Evolutionary conservation across 2,888 invertebrate genomes (phyloP), one percentile per base, ranked within the genome.

Genomic region (Caenorhabditis sp.): DNA sequence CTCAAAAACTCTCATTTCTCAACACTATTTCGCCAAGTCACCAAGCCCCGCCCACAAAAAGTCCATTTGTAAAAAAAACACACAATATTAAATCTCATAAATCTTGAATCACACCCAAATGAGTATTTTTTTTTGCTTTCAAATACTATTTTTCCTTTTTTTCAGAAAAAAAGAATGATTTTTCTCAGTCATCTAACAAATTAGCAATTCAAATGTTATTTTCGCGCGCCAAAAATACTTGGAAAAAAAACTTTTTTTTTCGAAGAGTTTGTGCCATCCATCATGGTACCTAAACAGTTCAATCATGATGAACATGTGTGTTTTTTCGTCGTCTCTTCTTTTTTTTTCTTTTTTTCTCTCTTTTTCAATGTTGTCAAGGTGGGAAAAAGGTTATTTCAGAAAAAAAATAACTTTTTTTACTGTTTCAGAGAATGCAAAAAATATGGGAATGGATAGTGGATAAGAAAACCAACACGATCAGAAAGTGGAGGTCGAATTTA

Each of bases 381-480:
- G 31, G 31, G 31, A 31, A 31, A 31, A 31, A 31, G 10, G 10
- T 31, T 10, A 10, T 31, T 31, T 31, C 31, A 31, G 31, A 31
- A 6, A 6, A 6, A 31, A 6, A 4, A 31, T 31, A 31, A 6
- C 31, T 6, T 31, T 31, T 43, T 43, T 43, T 43, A 12, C 21
- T 55, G 2, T 59, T 64, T 10, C 54, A 66, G 64, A 67, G 43
- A 43, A 84, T 84, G 84, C 76, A 79, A 54, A 77, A 77, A 59
- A 60, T 84, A 58, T 83, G 81, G 82, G 77, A 84, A 50, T 84
- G 84, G 84, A 76, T 84, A 59, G 67, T 80, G 26, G 84, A 84
- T 53, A 76, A 80, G 53, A 84, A 84, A 66, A 76, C 83, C 54
- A 81, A 81, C 58, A 82, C 83, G 14, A 69, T 84, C 51, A 66